phyloP scores from a whole-genome alignment of 2,113 vertebrate species.

The Hippocampus mohnikei region DNA sequence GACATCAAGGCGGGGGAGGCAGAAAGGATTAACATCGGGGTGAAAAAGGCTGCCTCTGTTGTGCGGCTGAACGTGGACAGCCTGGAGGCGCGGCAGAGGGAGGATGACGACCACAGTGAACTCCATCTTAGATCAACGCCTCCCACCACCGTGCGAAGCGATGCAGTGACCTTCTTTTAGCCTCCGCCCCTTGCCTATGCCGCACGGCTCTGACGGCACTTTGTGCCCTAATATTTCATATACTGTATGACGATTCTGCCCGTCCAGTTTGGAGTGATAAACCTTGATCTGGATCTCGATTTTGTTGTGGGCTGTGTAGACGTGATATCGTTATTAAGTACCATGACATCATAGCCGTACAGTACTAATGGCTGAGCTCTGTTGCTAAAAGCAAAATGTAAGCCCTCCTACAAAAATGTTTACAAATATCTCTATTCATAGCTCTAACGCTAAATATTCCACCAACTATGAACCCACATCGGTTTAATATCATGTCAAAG shows the following conservation, averaged over 20 bases:
- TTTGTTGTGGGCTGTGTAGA: neutral
- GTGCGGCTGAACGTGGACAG: slow-evolving; percentile 42
- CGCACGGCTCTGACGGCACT: slow-evolving; percentile 12
- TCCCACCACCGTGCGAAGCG: slow-evolving; percentile 36
- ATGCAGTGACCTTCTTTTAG: slow-evolving; percentile 2
- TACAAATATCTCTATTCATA: too few relatives aligned
- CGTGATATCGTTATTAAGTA: neutral
- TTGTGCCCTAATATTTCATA: neutral
- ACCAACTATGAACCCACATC: too few relatives aligned
- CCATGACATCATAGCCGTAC: neutral
- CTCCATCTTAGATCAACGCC: slow-evolving; percentile 39
- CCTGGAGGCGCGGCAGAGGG: slow-evolving; percentile 51
- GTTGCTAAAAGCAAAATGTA: neutral
- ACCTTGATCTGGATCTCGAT: neutral
- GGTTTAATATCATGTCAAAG: too few relatives aligned
- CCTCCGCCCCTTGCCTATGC: slow-evolving; percentile 9
- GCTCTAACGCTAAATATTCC: too few relatives aligned
- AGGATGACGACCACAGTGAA: slow-evolving; percentile 50
- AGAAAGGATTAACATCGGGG: slow-evolving; percentile 60
- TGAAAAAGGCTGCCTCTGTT: slow-evolving; percentile 63
- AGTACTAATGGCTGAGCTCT: neutral
- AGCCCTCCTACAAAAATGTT: neutral
- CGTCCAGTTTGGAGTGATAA: neutral
- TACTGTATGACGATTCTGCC: neutral
- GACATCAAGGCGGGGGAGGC: slow-evolving; percentile 43